Base-by-base conservation (phyloP, 2,888 invertebrate genomes). In the Philopedon plagiatum region DNA sequence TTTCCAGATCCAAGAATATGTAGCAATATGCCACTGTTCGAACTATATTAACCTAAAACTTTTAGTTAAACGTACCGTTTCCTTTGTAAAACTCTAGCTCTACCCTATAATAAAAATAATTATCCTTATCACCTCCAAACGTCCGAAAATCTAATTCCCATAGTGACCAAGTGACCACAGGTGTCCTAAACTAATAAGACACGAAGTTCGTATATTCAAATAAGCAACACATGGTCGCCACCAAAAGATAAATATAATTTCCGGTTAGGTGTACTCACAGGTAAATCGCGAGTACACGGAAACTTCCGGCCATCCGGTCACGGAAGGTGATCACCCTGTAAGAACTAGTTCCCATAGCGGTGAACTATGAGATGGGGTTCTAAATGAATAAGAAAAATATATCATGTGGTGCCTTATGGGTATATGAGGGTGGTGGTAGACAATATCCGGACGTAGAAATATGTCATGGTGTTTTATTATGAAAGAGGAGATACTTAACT, bases 221-320 rank as follows among this genome's bases (percentile, higher is more conserved):
- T 44, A 46, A 5, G 46, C 58, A 58, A 58, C 58, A 63, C 39
- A 54, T 51, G 51, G 63, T 41, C 34, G 15, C 63, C 5, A 34
- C 54, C 54, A 37, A 26, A 63, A 54, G 63, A 63, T 54, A 63
- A 54, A 51, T 37, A 37, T 21, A 51, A 63, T 54, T 63, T 63
- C 63, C 63, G 51, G 63, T 57, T 41, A 58, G 15, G 51, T 29
- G 21, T 34, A 58, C 58, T 67, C 51, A 60, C 67, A 65, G 57
- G 65, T 65, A 81, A 82, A 81, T 83, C 81, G 81, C 80, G 81
- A 81, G 77, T 78, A 78, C 77, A 78, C 78, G 80, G 79, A 80
- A 78, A 82, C 82, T 84, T 84, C 84, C 83, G 80, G 82, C 81
- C 77, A 19, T 73, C 64, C 73, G 79, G 84, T 85, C 84, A 84